A percentile compares a stretch with the other conserved stretches of the same genome.
Conservation (phyloP, 2,113 vertebrate genomes). For the Pholis gunnellus region DNA sequence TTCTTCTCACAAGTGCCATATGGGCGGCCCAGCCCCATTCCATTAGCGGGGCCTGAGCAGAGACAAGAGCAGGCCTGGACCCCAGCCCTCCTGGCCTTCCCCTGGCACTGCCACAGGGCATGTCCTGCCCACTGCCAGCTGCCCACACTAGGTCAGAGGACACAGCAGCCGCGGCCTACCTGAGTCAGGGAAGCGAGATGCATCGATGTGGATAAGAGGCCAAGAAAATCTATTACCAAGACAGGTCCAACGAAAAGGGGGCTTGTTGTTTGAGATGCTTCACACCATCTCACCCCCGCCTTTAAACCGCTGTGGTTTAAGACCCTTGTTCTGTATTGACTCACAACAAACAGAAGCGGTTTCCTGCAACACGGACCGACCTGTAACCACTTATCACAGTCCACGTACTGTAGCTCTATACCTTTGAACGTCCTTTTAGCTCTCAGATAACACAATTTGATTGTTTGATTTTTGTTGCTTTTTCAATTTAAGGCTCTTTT, state of each 20-base stretch:
- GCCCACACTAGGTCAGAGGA: constrained; percentile 77
- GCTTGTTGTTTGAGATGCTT: not conserved
- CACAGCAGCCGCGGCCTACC: constrained; percentile 68
- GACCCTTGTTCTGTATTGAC: not conserved
- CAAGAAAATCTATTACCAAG: constrained; percentile 3
- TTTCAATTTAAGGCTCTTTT: not conserved
- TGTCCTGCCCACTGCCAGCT: constrained; percentile 84
- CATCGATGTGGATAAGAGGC: constrained; percentile 54
- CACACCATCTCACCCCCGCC: not conserved
- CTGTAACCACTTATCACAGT: not conserved
- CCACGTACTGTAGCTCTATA: not conserved
- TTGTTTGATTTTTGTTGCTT: not conserved
- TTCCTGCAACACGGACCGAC: not conserved
- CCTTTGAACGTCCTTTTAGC: not conserved
- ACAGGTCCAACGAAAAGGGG: not conserved
- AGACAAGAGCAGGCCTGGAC: constrained; percentile 71
- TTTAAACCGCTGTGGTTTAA: constrained; percentile 1
- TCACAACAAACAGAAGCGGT: not conserved
- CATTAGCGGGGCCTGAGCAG: constrained; percentile 81
- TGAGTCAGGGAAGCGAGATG: constrained; percentile 40
- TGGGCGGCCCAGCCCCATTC: constrained; percentile 80
- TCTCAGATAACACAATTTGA: not conserved
- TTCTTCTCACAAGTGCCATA: constrained; percentile 83
- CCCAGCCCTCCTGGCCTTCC: constrained; percentile 78
- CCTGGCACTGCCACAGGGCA: constrained; percentile 86